phyloP scores from a whole-genome alignment of 2,888 invertebrate species.

The Biston betularia region DNA sequence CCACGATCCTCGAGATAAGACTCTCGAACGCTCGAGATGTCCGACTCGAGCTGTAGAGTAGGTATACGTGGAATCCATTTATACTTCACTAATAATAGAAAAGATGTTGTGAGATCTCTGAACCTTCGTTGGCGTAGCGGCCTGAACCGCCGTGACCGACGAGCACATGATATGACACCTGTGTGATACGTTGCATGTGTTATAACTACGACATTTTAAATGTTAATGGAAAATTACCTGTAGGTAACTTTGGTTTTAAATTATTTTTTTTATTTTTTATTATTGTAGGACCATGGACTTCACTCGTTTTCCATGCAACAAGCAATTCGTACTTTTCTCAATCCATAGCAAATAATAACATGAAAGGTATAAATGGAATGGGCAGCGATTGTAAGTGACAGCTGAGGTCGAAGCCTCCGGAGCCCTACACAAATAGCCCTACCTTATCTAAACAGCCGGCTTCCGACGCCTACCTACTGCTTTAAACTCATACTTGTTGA shows the following conservation, averaged over 20 bases:
- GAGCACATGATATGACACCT: too few relatives aligned
- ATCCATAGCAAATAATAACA: too few relatives aligned
- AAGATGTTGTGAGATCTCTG: too few relatives aligned
- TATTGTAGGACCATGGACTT: too few relatives aligned
- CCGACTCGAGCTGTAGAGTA: not conserved
- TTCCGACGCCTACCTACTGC: not conserved
- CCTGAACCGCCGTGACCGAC: not conserved
- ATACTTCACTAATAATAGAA: too few relatives aligned
- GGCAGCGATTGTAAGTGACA: not conserved
- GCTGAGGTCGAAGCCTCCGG: slow-evolving; percentile 1
- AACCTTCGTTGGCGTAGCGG: not conserved
- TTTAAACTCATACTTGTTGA: not conserved
- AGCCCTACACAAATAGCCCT: slow-evolving; percentile 2
- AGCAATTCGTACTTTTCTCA: too few relatives aligned
- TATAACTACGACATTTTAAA: too few relatives aligned
- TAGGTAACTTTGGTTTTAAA: too few relatives aligned
- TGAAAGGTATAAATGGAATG: not conserved
- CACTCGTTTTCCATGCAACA: too few relatives aligned
- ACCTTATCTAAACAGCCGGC: not conserved
- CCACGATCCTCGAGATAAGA: not conserved
- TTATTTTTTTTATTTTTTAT: too few relatives aligned
- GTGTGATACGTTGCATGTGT: too few relatives aligned
- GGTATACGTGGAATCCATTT: not conserved
- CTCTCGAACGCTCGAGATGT: not conserved
- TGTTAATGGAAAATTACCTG: too few relatives aligned